These are phyloP conservation scores for Brachystomella parvula DNA, from an alignment of 1,140 invertebrate genomes.

Conservation along the genomic window DNA sequence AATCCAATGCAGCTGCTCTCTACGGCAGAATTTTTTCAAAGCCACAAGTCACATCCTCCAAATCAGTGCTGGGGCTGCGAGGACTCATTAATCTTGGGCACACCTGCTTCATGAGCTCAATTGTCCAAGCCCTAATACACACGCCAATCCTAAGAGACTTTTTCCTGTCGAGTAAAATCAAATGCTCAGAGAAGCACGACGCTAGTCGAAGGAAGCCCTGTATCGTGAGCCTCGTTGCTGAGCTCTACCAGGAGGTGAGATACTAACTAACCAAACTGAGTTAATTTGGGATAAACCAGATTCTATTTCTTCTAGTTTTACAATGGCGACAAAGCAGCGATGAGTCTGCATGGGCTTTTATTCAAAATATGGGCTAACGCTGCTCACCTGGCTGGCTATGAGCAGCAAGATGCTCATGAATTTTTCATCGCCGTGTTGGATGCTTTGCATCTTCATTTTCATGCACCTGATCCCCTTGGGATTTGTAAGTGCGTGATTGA, in stretches of 20 bases:
- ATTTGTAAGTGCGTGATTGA: constrained; percentile 94
- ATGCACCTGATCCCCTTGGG: constrained; percentile 46
- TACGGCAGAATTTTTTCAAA: neutral
- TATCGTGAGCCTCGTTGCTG: constrained; percentile 27
- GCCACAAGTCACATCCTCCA: neutral
- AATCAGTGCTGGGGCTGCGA: constrained; percentile 54
- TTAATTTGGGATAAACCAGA: neutral
- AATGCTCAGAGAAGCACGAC: constrained; percentile 45
- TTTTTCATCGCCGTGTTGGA: constrained; percentile 94
- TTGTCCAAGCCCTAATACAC: constrained; percentile 90
- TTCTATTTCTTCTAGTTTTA: constrained; percentile 66
- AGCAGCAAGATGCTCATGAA: constrained; percentile 98
- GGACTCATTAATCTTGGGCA: constrained; percentile 95
- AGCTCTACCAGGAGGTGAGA: constrained; percentile 57
- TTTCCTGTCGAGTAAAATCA: constrained; percentile 75
- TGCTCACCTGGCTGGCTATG: constrained; percentile 86
- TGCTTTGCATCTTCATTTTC: constrained; percentile 74
- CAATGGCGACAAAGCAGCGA: constrained; percentile 73
- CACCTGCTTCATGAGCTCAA: constrained; percentile 98
- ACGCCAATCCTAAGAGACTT: constrained; percentile 90
- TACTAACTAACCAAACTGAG: neutral
- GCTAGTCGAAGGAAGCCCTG: constrained; percentile 22
- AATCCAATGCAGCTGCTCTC: neutral
- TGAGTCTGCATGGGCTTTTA: constrained; percentile 78
- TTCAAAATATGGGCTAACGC: constrained; percentile 96